Evolutionary conservation across 2,797 vertebrate genomes (phyloP).

Genomic region (Hipposideros larvatus): DNA sequence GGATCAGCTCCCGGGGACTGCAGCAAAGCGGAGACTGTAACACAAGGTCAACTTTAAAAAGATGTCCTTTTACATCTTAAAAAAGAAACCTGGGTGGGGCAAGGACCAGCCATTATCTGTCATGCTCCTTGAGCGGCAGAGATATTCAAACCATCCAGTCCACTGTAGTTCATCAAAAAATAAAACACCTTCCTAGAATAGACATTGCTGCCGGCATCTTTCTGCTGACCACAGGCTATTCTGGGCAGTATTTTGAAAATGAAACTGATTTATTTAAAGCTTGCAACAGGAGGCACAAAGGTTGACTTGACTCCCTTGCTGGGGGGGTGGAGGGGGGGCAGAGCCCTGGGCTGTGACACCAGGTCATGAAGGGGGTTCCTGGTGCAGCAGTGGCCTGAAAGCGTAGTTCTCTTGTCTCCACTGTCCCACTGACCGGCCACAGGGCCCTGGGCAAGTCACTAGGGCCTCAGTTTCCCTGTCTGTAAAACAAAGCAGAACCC

Average conservation of each 20-base stretch:
- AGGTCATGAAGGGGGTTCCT: background rate
- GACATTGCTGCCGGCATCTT: background rate
- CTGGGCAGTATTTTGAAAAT: conserved; percentile 53
- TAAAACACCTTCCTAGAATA: background rate
- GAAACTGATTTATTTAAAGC: conserved; percentile 59
- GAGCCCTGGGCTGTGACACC: background rate
- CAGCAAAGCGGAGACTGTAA: background rate
- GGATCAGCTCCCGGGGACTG: background rate
- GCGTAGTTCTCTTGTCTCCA: background rate
- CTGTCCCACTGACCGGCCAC: background rate
- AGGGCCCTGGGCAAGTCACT: background rate
- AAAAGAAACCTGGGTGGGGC: background rate
- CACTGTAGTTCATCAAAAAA: background rate
- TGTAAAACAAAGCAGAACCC: background rate
- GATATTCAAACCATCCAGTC: background rate
- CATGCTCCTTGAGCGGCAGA: background rate
- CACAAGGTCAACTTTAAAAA: background rate
- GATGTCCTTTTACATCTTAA: background rate
- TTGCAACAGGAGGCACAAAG: background rate
- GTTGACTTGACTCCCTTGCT: background rate
- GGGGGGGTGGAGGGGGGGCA: background rate
- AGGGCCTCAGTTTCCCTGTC: background rate
- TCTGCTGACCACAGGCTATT: conserved; percentile 51
- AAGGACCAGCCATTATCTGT: background rate
- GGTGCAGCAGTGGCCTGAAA: background rate